Percentiles rank a stretch among this genome's conserved stretches.
Evolutionary conservation across 2,797 vertebrate species (phyloP).

Genomic region (Anabacerthia variegaticeps): DNA sequence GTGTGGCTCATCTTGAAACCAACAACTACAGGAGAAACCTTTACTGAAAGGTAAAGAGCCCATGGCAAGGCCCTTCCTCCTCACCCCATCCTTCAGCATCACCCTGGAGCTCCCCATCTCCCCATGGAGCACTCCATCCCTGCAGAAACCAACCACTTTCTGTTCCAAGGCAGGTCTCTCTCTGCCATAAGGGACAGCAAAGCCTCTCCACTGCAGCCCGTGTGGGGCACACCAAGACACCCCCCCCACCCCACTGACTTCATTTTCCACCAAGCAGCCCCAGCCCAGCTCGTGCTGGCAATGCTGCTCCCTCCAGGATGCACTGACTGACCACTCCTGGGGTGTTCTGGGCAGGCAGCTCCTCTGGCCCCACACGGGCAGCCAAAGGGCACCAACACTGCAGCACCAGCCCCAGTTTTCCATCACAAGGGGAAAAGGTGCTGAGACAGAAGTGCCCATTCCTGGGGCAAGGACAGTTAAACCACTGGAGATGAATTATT

Average conservation of each 20-base stretch:
- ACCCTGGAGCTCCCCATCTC: neutral
- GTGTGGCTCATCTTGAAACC: rapidly evolving
- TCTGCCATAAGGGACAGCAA: neutral
- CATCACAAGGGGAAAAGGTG: too few species aligned
- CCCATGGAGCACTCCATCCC: rapidly evolving
- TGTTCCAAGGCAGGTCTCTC: rapidly evolving
- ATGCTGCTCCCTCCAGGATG: neutral
- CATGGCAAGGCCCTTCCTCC: neutral
- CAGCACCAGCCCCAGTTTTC: neutral
- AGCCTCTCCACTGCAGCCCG: neutral
- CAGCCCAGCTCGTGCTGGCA: neutral
- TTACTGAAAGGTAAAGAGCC: neutral
- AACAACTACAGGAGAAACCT: rapidly evolving
- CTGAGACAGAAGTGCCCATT: neutral
- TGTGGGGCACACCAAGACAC: rapidly evolving
- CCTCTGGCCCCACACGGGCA: neutral
- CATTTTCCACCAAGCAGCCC: neutral
- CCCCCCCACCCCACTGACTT: neutral
- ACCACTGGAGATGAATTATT: neutral
- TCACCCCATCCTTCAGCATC: neutral
- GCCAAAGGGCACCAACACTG: neutral
- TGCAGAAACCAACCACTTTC: neutral
- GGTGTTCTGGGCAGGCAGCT: neutral
- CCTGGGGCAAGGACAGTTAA: neutral
- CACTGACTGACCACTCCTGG: rapidly evolving